Percentiles rank a stretch among this genome's conserved stretches.
These are phyloP conservation scores for Phrynocephalus vlangalii DNA, from an alignment of 2,797 vertebrate genomes.

Conservation along the genomic window DNA sequence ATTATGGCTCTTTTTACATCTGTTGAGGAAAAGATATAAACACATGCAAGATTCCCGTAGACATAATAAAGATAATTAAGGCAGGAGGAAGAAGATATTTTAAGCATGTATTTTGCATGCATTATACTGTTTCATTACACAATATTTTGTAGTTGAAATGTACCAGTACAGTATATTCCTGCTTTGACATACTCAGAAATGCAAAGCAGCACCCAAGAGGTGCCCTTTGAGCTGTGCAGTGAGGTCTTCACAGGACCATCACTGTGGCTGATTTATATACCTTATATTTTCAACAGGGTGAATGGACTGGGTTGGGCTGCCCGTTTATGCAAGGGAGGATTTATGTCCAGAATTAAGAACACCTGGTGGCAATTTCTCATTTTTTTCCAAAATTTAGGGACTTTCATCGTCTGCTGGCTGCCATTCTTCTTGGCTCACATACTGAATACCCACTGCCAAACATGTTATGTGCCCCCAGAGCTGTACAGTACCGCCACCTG, in stretches of 20 bases:
- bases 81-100: background rate
- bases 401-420: slow-evolving; percentile 96
- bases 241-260: too few species aligned
- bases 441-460: slow-evolving; percentile 91
- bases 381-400: slow-evolving; percentile 79
- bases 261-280: slow-evolving; percentile 7
- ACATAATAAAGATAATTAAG: background rate
- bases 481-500: slow-evolving; percentile 94
- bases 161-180: background rate
- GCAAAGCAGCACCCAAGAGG: background rate
- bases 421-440: slow-evolving; percentile 96
- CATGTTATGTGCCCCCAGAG: slow-evolving; percentile 85
- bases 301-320: background rate
- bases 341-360: background rate
- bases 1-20: background rate
- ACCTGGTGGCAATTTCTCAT: slow-evolving; percentile 6
- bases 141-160: background rate
- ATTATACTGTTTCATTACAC: background rate
- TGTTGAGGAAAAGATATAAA: background rate
- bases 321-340: background rate
- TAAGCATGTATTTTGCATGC: background rate
- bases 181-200: background rate
- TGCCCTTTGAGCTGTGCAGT: background rate
- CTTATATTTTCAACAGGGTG: background rate
- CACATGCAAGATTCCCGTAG: background rate